Percentiles rank a stretch among this genome's conserved stretches.
Conservation (phyloP, 1,140 invertebrate genomes). For the Glossosoma conforme region DNA sequence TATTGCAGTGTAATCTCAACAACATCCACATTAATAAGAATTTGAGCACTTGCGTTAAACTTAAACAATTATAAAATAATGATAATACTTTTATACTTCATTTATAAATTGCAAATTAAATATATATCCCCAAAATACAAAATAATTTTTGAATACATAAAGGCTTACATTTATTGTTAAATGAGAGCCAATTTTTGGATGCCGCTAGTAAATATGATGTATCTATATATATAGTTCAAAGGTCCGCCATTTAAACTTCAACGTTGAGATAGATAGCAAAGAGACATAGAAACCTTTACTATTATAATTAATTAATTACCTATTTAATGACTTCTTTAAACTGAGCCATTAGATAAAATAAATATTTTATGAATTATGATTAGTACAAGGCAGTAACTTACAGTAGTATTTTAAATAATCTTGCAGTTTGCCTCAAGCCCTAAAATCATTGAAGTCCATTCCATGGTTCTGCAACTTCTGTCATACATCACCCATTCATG, state of each 20-base stretch:
- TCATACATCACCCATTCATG: slow-evolving; percentile 14
- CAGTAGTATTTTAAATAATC: slow-evolving; percentile 17
- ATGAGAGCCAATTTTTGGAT: slow-evolving; percentile 16
- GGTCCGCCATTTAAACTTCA: slow-evolving; percentile 20
- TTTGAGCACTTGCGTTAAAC: slow-evolving; percentile 17
- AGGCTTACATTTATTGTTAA: slow-evolving; percentile 11
- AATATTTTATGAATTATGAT: slow-evolving; percentile 22
- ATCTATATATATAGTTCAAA: slow-evolving; percentile 15
- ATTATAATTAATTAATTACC: slow-evolving; percentile 23
- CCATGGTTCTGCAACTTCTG: background rate
- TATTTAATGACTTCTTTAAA: slow-evolving; percentile 25
- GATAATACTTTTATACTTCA: slow-evolving; percentile 14
- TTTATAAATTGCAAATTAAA: slow-evolving; percentile 18
- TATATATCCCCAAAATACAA: slow-evolving; percentile 15
- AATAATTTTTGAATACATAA: slow-evolving; percentile 11
- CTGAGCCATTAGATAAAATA: slow-evolving; percentile 29
- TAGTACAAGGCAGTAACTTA: slow-evolving; percentile 25
- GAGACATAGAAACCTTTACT: slow-evolving; percentile 21
- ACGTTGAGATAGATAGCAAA: slow-evolving; percentile 22
- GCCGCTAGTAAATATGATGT: slow-evolving; percentile 17
- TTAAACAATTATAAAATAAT: slow-evolving; percentile 9
- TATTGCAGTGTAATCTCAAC: slow-evolving; percentile 13
- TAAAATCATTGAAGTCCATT: slow-evolving; percentile 2
- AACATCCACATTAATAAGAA: slow-evolving; percentile 9
- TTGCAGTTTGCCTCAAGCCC: slow-evolving; percentile 11